Base-by-base conservation (phyloP, 2,797 vertebrate species). In the Gymnoscopelus braueri region DNA sequence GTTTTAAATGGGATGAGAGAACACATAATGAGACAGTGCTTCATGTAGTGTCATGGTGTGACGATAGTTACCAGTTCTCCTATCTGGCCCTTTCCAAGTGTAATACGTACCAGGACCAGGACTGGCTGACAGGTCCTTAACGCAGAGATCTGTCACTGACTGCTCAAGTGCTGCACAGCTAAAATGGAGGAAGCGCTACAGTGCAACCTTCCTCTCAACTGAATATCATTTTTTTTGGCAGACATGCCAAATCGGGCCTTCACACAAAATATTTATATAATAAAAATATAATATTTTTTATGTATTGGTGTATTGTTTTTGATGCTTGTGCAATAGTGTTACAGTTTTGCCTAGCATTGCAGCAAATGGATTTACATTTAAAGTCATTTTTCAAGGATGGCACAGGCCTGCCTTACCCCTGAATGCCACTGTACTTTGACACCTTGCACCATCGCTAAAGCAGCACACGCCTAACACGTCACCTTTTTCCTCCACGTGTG, bases 1-100 rank as follows among this genome's bases (percentile, higher is more conserved):
- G 82, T 90, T 90, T 93, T 86, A 93, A 90, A 90, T 91, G 86
- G 86, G 83, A 83, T 84, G 84, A 87, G 84, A 86, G 88, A 86
- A 89, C 87, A 90, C 84, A 84, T 92, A 91, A 92, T 91, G 90
- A 90, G 89, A 89, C 87, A 89, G 89, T 88, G 81, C 78, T 84
- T 88, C 86, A 82, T 84, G 85, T 81, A 80, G 79, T 90, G 89
- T 89, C 88, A 87, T 76, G 81, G 86, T 84, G 87, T 87, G 87
- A 91, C 71, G 72, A 86, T 86, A 78, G 80, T 91, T 88, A 86
- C 80, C 77, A 76, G 80, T 84, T 75, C 76, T 84, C 76, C 88
- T 84, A 85, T 87, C 82, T 70, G 67, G 82, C 83, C 84, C 72
- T 79, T 88, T 92, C 91, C 79, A 87, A 87, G 85, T 83, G 79